Conservation (phyloP, 2,113 vertebrate species). For the Paramisgurnus dabryanus region DNA sequence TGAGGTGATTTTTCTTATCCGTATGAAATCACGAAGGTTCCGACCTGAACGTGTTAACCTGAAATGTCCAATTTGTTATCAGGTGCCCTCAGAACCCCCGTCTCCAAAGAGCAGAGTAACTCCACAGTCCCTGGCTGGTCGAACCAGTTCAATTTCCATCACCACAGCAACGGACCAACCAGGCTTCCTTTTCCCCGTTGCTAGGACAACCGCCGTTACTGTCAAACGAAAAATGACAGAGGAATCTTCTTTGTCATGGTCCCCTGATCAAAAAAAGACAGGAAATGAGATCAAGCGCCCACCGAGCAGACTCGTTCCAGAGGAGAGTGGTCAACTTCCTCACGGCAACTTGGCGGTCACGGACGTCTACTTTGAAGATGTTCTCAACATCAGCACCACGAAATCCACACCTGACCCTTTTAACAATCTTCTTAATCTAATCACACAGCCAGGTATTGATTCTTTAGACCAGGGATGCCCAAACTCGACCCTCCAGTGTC, state of each 20-base stretch:
- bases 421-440: conserved; percentile 61
- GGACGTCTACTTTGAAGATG: conserved; percentile 70
- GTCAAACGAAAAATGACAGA: conserved; percentile 65
- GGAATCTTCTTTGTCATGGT: conserved; percentile 64
- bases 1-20: conserved; percentile 59
- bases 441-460: conserved; percentile 52
- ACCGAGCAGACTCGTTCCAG: conserved; percentile 33
- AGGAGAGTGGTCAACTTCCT: conserved; percentile 52
- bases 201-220: conserved; percentile 46
- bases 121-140: conserved; percentile 30
- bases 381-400: conserved; percentile 43
- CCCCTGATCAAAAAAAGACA: conserved; percentile 46
- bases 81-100: conserved; percentile 9
- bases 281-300: conserved; percentile 41
- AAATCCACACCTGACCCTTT: conserved; percentile 26
- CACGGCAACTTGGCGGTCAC: conserved; percentile 63
- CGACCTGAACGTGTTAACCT: neutral
- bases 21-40: neutral
- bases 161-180: conserved; percentile 64
- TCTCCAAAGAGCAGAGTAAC: conserved; percentile 40
- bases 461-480: conserved; percentile 56
- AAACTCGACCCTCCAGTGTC: no score
- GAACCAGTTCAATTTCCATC: conserved; percentile 63
- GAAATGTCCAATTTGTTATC: neutral
- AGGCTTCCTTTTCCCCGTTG: conserved; percentile 67